A percentile compares a stretch with the other conserved stretches of the same genome.
phyloP scores from a whole-genome alignment of 2,113 vertebrate species.

The Pterocles gutturalis region DNA sequence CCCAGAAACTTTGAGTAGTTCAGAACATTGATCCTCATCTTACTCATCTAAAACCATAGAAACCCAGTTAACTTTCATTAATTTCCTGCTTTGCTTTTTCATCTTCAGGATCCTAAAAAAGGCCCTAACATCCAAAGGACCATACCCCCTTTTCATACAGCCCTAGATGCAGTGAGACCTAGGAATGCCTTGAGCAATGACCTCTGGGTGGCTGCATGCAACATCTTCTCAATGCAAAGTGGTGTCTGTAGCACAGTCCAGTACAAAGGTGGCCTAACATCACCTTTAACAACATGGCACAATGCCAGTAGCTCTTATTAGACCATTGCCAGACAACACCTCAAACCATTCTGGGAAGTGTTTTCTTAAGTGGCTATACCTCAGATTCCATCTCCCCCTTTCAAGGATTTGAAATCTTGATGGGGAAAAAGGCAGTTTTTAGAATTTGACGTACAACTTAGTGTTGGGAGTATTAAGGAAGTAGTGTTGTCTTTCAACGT shows the following conservation, averaged over 20 bases:
- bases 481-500: neutral
- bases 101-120: neutral
- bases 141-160: neutral
- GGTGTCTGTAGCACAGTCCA: neutral
- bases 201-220: neutral
- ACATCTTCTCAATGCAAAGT: neutral
- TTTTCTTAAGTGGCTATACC: neutral
- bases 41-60: neutral
- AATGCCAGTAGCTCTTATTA: neutral
- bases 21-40: neutral
- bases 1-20: neutral
- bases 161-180: neutral
- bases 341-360: neutral
- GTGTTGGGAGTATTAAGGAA: neutral
- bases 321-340: neutral
- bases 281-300: neutral
- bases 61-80: neutral
- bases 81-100: neutral
- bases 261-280: neutral
- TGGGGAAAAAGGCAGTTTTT: neutral
- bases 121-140: neutral
- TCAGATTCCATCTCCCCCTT: neutral
- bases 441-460: neutral
- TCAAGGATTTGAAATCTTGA: neutral
- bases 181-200: neutral